These are phyloP conservation scores for Molorchus minor DNA, from an alignment of 2,888 invertebrate genomes.

Conservation along the genomic window DNA sequence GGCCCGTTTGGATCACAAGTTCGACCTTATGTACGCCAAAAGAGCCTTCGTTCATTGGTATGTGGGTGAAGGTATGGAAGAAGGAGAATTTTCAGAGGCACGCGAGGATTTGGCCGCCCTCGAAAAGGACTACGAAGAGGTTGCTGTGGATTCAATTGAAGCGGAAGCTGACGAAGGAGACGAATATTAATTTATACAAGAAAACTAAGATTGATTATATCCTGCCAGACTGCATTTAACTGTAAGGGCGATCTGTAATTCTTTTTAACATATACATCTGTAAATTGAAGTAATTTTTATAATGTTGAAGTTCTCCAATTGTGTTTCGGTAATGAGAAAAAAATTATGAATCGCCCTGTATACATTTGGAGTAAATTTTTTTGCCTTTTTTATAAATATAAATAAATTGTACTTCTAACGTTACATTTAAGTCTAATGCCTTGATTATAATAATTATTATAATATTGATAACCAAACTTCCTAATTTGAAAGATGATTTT, in stretches of 20 bases:
- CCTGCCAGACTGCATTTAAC: slow-evolving; percentile 28
- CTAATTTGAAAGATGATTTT: too few relatives aligned
- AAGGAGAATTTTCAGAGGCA: slow-evolving; percentile 87
- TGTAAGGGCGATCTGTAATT: slow-evolving; percentile 1
- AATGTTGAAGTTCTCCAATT: too few relatives aligned
- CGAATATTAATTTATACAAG: slow-evolving; percentile 67
- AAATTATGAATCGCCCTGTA: too few relatives aligned
- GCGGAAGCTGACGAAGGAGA: slow-evolving; percentile 75
- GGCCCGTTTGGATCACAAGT: slow-evolving; percentile 93
- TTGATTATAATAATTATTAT: too few relatives aligned
- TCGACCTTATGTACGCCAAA: slow-evolving; percentile 96
- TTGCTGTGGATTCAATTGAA: slow-evolving; percentile 78
- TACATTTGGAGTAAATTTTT: too few relatives aligned
- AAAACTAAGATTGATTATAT: slow-evolving; percentile 10
- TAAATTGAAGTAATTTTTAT: too few relatives aligned
- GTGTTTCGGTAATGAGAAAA: too few relatives aligned
- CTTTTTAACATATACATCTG: not conserved
- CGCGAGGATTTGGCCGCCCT: slow-evolving; percentile 84
- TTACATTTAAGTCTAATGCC: too few relatives aligned
- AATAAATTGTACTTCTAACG: too few relatives aligned
- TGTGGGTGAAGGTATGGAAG: slow-evolving; percentile 87
- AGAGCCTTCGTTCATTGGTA: slow-evolving; percentile 97
- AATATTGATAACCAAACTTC: too few relatives aligned
- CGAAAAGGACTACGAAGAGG: slow-evolving; percentile 81
- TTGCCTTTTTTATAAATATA: too few relatives aligned